Base-by-base conservation (phyloP, 2,888 invertebrate genomes). In the Monopis laevigella region DNA sequence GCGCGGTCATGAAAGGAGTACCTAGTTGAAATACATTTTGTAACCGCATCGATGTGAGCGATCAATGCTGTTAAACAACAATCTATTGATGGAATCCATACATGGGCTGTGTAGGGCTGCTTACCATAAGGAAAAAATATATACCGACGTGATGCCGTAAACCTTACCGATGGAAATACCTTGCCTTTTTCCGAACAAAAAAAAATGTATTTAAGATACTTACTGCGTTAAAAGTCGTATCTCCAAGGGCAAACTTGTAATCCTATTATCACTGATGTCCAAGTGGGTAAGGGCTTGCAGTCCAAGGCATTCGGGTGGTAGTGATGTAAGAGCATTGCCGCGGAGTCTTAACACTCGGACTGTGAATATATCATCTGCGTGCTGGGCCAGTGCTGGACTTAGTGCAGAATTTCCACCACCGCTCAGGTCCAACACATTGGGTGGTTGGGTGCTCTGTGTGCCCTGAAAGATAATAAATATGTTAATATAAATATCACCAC, bases 231-330 rank as follows among this genome's bases (percentile, higher is more conserved):
- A 60, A 39, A 65, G 82, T 52, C 73, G 78, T 55, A 90, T 86
- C 59, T 86, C 88, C 34, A 81, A 66, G 0, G 89, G 88, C 43
- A 90, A 62, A 45, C 84, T 82, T 41, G 82, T 64, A 49, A 90
- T 82, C 49, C 82, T 81, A 59, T 90, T 90, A 55, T 88, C 85
- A 36, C 88, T 86, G 47, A 90, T 67, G 60, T 90, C 88, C 42
- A 90, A 78, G 43, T 83, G 83, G 27, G 84, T 84, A 46, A 90
- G 67, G 2, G 83, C 74, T n/a, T 70, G 68, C 45, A 89, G 66
- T 41, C 82, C 73, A 56, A 87, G 75, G 42, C 87, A 65, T 51
- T 86, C 86, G 16, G 65, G 59, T 0, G 90, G 89, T 45, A 89
- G 66, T 19, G 74, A 60, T 39, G 77, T 70, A 40, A 90, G 81